phyloP scores from a whole-genome alignment of 2,797 vertebrate genomes.

The Chaetophractus vellerosus region DNA sequence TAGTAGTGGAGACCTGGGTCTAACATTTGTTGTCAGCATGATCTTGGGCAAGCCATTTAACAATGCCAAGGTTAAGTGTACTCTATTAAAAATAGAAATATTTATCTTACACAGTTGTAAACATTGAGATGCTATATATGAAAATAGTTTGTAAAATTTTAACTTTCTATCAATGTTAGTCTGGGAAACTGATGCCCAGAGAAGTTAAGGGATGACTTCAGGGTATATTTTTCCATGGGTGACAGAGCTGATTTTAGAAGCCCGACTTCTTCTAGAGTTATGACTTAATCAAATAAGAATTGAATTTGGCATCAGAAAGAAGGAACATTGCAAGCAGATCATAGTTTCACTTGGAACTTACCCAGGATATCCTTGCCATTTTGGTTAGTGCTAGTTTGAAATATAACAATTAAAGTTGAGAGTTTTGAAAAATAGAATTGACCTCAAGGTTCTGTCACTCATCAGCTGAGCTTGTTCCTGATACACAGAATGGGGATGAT shows the following conservation, averaged over 20 bases:
- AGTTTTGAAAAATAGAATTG: constrained; percentile 49
- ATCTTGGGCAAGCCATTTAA: neutral
- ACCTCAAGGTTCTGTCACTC: neutral
- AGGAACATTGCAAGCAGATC: constrained; percentile 4
- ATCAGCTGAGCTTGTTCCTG: neutral
- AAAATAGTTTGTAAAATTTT: neutral
- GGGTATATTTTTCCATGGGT: neutral
- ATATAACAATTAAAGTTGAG: neutral
- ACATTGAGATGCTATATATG: neutral
- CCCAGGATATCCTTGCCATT: neutral
- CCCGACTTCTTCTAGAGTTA: neutral
- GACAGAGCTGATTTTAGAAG: neutral
- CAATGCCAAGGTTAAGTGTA: constrained; percentile 18
- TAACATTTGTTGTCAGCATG: neutral
- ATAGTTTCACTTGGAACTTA: neutral
- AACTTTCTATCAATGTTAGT: neutral
- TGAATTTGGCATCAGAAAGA: neutral
- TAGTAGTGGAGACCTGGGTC: neutral
- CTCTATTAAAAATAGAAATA: neutral
- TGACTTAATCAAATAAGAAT: neutral
- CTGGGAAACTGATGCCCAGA: neutral
- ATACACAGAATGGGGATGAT: neutral
- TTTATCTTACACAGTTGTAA: neutral
- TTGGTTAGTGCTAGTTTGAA: constrained; percentile 40
- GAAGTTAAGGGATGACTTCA: neutral